Evolutionary conservation across 2,797 vertebrate species (phyloP).

Genomic region (Siniperca undulata): DNA sequence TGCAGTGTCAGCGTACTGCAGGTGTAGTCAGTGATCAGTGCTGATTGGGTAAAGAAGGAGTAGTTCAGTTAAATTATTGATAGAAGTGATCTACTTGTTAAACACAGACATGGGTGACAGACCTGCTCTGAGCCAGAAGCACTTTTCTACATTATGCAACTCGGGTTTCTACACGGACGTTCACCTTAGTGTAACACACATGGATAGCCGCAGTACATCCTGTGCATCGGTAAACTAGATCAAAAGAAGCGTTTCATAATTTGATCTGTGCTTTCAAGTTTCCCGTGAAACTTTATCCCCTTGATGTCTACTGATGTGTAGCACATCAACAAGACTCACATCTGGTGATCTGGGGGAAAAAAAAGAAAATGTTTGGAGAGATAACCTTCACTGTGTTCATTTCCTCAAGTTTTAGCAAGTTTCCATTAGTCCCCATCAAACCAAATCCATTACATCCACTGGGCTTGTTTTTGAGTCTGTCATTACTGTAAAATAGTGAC

Average conservation of each 20-base stretch:
- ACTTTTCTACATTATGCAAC: background rate
- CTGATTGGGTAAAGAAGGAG: conserved; percentile 19
- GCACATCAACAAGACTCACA: conserved; percentile 35
- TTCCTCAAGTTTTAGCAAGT: conserved; percentile 29
- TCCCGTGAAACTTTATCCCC: conserved; percentile 39
- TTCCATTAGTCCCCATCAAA: conserved; percentile 55
- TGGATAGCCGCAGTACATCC: background rate
- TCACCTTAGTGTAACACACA: background rate
- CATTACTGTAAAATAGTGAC: conserved; percentile 66
- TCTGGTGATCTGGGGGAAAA: conserved; percentile 15
- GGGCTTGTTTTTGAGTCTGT: conserved; percentile 48
- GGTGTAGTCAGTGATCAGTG: conserved; percentile 43
- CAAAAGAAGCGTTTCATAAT: conserved; percentile 40
- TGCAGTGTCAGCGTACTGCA: conserved; percentile 55
- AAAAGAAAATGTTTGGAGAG: background rate
- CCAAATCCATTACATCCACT: conserved; percentile 42
- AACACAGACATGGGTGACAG: conserved; percentile 1
- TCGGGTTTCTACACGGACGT: background rate
- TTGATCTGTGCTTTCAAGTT: conserved; percentile 46
- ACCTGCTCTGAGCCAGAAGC: background rate
- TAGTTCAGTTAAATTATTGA: conserved; percentile 29
- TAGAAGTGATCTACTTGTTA: conserved; percentile 10
- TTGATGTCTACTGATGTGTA: conserved; percentile 45
- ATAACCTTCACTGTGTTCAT: conserved; percentile 13
- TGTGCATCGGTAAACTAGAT: conserved; percentile 21